Percentiles rank a stretch among this genome's conserved stretches.
These are phyloP conservation scores for Pithys albifrons DNA, from an alignment of 2,113 vertebrate genomes.

Conservation along the genomic window DNA sequence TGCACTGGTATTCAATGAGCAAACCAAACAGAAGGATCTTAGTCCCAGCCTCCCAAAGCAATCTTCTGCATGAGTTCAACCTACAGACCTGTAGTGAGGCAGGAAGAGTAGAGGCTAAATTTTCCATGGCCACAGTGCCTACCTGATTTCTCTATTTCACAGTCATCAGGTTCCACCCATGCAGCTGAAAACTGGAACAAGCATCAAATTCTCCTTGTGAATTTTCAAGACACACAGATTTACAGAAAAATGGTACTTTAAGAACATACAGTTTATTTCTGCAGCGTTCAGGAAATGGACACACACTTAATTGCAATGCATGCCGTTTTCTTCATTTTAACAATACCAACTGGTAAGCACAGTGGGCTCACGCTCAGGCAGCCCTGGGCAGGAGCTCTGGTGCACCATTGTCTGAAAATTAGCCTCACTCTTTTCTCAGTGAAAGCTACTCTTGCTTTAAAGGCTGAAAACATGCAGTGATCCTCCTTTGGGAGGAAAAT, in stretches of 20 bases:
- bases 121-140: background rate
- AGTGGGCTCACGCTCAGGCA: background rate
- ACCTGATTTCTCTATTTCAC: background rate
- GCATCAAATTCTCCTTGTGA: background rate
- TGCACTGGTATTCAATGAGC: background rate
- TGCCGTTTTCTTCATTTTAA: background rate
- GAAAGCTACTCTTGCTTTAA: background rate
- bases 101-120: background rate
- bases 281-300: background rate
- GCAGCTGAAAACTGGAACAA: background rate
- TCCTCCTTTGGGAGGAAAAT: background rate
- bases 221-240: background rate
- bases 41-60: background rate
- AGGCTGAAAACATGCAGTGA: background rate
- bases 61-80: background rate
- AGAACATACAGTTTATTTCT: background rate
- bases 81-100: rapidly evolving
- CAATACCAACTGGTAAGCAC: background rate
- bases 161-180: background rate
- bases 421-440: background rate
- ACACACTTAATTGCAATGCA: rapidly evolving
- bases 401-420: background rate
- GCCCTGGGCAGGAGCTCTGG: background rate
- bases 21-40: background rate
- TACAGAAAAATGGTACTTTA: background rate